Base-by-base conservation (phyloP, 2,113 vertebrate genomes). In the Anoura caudifer region DNA sequence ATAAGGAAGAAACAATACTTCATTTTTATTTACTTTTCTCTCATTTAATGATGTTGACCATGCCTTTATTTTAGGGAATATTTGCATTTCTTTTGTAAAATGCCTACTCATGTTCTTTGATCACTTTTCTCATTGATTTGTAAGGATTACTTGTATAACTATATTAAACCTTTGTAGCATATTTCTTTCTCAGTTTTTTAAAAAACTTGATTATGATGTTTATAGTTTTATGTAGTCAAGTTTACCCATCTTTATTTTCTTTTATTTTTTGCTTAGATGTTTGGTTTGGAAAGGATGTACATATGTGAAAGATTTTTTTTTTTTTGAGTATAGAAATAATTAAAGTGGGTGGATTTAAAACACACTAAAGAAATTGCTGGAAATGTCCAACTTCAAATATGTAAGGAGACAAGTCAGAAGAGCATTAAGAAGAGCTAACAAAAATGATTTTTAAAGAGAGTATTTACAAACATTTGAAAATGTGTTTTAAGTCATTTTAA, bases 21-120 rank as follows among this genome's bases (percentile, higher is more conserved):
- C n/a, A 43, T 93, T 61, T 77, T 89, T 50, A 87, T 93, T 89
- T 92, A 54, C 22, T 61, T 79, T 93, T 76, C 22, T 82, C 28
- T 45, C 38, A 87, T 92, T 52, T 92, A 70, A 43, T 87, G n/a
- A 63, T 19, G 6, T 45, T 91, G 52, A 67, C 20, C 12, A 47
- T 36, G 76, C 76, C 56, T 88, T 67, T 24, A 45, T 76, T 56
- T 90, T 84, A 56, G 20, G 69, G 8, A 84, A 84, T 67, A 8
- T 36, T 87, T 87, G 41, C 36, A 67, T 73, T 91, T 86, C 22
- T 91, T 91, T 81, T 91, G 28, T 88, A 54, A 80, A 91, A 80
- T 80, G 36, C 17, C 24, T 38, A 13, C 65, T 63, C 2, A 45
- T 81, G 10, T 77, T 83, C 31, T 54, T 87, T 76, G 33, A 82